Evolutionary conservation across 2,888 invertebrate genomes (phyloP).

Genomic region (Clitarchus hookeri): DNA sequence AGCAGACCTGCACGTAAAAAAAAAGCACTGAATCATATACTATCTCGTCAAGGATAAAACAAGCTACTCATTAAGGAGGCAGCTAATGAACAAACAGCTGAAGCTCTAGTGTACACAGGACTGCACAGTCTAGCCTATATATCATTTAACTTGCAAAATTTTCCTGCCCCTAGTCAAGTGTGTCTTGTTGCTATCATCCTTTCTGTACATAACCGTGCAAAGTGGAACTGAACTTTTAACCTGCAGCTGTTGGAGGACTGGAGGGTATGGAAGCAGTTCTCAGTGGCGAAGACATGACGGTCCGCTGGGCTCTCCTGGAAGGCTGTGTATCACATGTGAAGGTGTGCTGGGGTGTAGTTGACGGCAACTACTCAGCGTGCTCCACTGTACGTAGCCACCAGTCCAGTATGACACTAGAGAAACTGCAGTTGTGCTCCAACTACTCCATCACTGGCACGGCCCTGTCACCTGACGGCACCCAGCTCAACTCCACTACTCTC

Average conservation of each 20-base stretch:
- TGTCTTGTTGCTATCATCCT: too few species aligned
- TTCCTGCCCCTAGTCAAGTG: too few species aligned
- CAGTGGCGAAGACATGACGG: background rate
- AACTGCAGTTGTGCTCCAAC: background rate
- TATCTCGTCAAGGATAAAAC: too few species aligned
- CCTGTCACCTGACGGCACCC: background rate
- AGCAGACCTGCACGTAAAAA: too few species aligned
- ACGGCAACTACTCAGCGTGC: background rate
- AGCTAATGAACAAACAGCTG: too few species aligned
- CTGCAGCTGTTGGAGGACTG: background rate
- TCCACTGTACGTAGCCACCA: background rate
- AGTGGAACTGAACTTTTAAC: background rate
- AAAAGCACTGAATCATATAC: too few species aligned
- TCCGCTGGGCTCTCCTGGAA: background rate
- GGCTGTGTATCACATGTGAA: background rate
- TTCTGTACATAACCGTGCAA: too few species aligned
- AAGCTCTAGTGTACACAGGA: too few species aligned
- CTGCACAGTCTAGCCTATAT: too few species aligned
- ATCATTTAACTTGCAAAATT: too few species aligned
- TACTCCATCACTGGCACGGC: background rate
- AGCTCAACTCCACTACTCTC: background rate
- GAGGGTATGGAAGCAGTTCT: background rate
- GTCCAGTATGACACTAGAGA: background rate
- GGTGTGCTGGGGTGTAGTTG: background rate
- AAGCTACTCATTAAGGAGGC: too few species aligned